phyloP scores from a whole-genome alignment of 1,140 invertebrate genomes.

The Sitophilus oryzae region DNA sequence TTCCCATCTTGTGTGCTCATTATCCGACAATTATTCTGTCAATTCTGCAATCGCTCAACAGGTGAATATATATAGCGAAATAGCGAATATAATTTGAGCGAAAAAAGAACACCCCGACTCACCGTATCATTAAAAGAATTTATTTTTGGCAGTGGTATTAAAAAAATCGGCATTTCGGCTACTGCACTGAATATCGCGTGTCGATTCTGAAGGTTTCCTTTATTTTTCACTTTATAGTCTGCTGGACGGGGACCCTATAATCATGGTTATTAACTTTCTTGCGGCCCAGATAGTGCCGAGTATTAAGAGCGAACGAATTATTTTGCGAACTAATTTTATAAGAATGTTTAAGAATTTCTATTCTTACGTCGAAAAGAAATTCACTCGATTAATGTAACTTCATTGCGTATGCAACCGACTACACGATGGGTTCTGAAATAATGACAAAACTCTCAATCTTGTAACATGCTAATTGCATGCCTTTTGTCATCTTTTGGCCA shows the following conservation, averaged over 20 bases:
- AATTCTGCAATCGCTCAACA: slow-evolving; percentile 10
- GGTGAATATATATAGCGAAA: slow-evolving; percentile 11
- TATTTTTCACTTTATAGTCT: not conserved
- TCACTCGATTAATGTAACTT: too few relatives aligned
- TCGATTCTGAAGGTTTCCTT: not conserved
- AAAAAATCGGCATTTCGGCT: slow-evolving; percentile 9
- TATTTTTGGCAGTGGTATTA: slow-evolving; percentile 9
- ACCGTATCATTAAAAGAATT: slow-evolving; percentile 7
- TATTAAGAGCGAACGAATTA: not conserved
- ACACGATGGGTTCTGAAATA: too few relatives aligned
- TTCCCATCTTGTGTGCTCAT: too few relatives aligned
- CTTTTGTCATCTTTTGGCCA: too few relatives aligned
- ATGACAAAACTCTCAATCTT: too few relatives aligned
- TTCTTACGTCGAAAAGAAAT: too few relatives aligned
- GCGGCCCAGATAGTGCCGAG: not conserved
- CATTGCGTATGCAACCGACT: too few relatives aligned
- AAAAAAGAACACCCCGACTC: not conserved
- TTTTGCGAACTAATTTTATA: not conserved
- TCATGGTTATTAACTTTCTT: slow-evolving; percentile 3
- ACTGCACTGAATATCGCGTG: slow-evolving; percentile 14
- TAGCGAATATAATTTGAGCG: slow-evolving; percentile 8
- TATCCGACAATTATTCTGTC: slow-evolving; percentile 13
- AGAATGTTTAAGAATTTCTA: too few relatives aligned
- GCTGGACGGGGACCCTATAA: slow-evolving; percentile 5
- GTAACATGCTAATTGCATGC: too few relatives aligned